phyloP scores from a whole-genome alignment of 2,797 vertebrate genomes.

The Chelidonichthys spinosus region DNA sequence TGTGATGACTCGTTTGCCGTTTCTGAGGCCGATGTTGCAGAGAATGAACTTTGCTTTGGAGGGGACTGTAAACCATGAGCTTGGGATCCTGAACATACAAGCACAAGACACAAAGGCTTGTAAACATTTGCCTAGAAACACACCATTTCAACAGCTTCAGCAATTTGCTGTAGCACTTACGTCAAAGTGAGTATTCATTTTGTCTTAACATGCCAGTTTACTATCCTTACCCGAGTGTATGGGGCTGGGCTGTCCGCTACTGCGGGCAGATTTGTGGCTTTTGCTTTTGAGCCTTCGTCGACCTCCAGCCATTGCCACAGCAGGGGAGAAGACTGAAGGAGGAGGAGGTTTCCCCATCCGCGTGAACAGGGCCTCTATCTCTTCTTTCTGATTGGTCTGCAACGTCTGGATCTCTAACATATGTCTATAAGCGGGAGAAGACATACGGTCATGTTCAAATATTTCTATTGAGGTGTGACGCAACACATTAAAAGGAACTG shows the following conservation, averaged over 20 bases:
- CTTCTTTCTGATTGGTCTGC: constrained; percentile 93
- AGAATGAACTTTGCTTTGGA: constrained; percentile 58
- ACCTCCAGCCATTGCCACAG: constrained; percentile 89
- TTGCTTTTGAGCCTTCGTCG: constrained; percentile 87
- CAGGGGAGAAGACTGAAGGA: constrained; percentile 88
- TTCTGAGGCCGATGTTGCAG: constrained; percentile 53
- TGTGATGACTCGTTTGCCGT: constrained; percentile 42
- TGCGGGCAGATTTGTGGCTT: constrained; percentile 89
- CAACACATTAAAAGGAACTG: background rate
- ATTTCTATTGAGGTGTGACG: background rate
- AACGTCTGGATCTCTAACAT: constrained; percentile 93
- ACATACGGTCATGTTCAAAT: background rate
- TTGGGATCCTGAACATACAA: constrained; percentile 48
- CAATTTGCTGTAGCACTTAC: background rate
- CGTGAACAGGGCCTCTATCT: constrained; percentile 90
- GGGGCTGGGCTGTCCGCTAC: constrained; percentile 88
- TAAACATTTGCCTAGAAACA: constrained; percentile 8
- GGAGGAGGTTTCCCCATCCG: constrained; percentile 90
- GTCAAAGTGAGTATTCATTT: background rate
- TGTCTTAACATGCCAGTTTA: background rate
- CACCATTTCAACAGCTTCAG: background rate
- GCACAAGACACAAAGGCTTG: constrained; percentile 11
- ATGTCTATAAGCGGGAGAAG: constrained; percentile 83
- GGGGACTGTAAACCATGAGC: constrained; percentile 53
- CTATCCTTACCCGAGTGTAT: constrained; percentile 78